Evolutionary conservation across 2,113 vertebrate genomes (phyloP).

Genomic region (Carlito syrichta): DNA sequence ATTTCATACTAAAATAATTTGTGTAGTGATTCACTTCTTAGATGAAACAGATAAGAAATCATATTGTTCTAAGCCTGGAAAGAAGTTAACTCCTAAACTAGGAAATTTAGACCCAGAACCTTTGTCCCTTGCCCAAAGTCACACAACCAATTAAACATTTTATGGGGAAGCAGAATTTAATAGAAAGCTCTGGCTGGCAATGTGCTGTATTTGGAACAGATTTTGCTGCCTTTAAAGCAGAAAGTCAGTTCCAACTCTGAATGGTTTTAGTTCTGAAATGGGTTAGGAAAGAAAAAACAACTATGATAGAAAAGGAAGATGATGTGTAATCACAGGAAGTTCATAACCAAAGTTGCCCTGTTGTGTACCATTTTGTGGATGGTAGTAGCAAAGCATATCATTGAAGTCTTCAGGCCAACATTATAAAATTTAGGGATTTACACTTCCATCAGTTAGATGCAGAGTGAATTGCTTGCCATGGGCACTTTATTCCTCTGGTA

Average conservation of each 20-base stretch:
- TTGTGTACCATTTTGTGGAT: neutral
- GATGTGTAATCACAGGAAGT: neutral
- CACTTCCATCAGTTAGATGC: neutral
- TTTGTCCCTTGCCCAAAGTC: neutral
- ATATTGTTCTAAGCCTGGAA: neutral
- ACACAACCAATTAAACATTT: neutral
- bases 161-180: conserved; percentile 2
- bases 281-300: neutral
- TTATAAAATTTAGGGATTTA: neutral
- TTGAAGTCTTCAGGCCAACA: neutral
- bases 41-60: neutral
- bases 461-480: neutral
- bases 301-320: conserved; percentile 8
- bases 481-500: neutral
- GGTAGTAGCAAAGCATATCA: neutral
- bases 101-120: neutral
- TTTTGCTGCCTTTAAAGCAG: neutral
- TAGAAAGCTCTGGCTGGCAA: neutral
- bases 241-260: neutral
- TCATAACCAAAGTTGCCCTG: neutral
- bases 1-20: neutral
- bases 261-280: conserved; percentile 12
- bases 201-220: neutral
- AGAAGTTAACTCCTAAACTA: neutral
- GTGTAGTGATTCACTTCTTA: neutral